Evolutionary conservation across 2,113 vertebrate genomes (phyloP).

Genomic region (Actenoides lindsayi): DNA sequence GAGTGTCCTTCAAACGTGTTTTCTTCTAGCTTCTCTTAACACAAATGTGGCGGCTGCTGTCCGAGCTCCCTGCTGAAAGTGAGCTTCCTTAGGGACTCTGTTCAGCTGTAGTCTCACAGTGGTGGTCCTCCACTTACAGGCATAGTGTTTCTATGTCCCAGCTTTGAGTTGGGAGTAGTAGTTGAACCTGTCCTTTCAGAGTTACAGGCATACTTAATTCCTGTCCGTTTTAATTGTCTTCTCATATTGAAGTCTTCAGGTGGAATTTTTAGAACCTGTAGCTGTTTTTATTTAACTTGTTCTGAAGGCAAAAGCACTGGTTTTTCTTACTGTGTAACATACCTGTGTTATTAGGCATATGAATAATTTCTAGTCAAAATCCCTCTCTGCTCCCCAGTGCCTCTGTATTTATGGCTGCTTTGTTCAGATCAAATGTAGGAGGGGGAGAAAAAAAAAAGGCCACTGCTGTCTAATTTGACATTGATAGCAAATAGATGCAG

Average conservation of each 20-base stretch:
- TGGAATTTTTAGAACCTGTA: background rate
- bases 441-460: accelerated
- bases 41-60: background rate
- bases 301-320: background rate
- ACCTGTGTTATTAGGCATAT: background rate
- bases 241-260: background rate
- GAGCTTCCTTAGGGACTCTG: background rate
- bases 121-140: background rate
- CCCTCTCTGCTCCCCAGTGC: background rate
- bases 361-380: background rate
- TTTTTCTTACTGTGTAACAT: background rate
- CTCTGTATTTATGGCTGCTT: background rate
- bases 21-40: background rate
- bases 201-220: background rate
- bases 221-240: background rate
- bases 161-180: background rate
- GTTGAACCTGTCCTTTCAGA: background rate
- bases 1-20: background rate
- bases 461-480: background rate
- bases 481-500: background rate
- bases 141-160: accelerated
- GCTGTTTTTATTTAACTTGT: background rate
- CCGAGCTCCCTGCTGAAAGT: background rate
- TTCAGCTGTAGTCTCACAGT: background rate
- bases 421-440: background rate